Percentiles rank a stretch among this genome's conserved stretches.
Evolutionary conservation across 1,140 invertebrate species (phyloP).

Genomic region (Aphelenchoides besseyi): DNA sequence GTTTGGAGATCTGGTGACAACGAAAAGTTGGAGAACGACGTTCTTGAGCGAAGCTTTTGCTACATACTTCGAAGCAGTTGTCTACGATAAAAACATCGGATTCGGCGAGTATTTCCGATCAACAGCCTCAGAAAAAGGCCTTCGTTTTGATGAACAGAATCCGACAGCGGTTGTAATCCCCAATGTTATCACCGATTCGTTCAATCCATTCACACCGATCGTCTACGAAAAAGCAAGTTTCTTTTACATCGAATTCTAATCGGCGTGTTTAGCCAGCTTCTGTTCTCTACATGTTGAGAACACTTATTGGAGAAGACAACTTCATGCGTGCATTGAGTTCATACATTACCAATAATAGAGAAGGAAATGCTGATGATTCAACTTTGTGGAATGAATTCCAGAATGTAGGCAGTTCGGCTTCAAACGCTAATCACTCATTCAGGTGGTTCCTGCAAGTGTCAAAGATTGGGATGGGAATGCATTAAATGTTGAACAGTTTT

Average conservation of each 20-base stretch:
- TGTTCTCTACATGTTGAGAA: slow-evolving; percentile 20
- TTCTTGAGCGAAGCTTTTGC: slow-evolving; percentile 30
- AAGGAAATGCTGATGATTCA: slow-evolving; percentile 18
- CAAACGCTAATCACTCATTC: too few species aligned
- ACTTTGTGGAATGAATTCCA: slow-evolving; percentile 22
- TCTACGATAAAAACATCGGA: slow-evolving; percentile 6
- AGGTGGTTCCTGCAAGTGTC: slow-evolving; percentile 16
- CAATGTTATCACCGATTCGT: background rate
- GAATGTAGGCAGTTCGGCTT: too few species aligned
- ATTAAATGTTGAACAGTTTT: slow-evolving; percentile 22
- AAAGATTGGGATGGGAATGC: slow-evolving; percentile 31
- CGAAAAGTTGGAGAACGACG: slow-evolving; percentile 11
- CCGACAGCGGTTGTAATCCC: background rate
- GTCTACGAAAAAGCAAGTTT: slow-evolving; percentile 30
- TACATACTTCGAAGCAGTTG: slow-evolving; percentile 27
- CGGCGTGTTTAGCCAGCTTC: background rate
- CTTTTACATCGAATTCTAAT: background rate
- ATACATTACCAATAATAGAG: slow-evolving; percentile 18
- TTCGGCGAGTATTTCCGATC: slow-evolving; percentile 16
- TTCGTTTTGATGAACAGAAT: slow-evolving; percentile 4
- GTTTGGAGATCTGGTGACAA: slow-evolving; percentile 29
- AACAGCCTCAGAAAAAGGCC: slow-evolving; percentile 14
- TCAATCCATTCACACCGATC: background rate
- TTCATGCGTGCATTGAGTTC: slow-evolving; percentile 22
- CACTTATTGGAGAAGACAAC: slow-evolving; percentile 26